Conservation (phyloP, 1,140 invertebrate genomes). For the Caenorhabditis briggsae region DNA sequence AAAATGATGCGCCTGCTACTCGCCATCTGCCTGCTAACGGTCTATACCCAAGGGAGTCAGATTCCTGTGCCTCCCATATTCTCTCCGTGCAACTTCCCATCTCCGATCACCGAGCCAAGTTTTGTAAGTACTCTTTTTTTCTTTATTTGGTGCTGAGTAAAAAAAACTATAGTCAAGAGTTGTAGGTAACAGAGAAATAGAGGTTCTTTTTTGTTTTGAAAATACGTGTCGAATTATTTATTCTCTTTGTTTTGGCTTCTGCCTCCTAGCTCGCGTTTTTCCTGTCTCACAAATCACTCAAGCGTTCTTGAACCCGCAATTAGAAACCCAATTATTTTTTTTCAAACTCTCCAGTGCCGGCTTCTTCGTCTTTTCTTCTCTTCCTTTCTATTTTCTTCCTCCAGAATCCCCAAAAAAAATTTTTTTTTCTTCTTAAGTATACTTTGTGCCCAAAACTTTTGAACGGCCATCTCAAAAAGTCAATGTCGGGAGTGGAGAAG, state of each 20-base stretch:
- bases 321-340: conserved; percentile 49
- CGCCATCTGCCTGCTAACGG: conserved; percentile 22
- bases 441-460: conserved; percentile 11
- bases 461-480: conserved; percentile 38
- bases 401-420: background rate
- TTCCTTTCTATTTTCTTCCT: no score
- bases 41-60: conserved; percentile 49
- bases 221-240: background rate
- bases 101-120: conserved; percentile 47
- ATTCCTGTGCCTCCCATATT: conserved; percentile 56
- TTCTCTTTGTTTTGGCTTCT: conserved; percentile 20
- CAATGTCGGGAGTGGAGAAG: background rate
- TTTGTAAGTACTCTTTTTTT: conserved; percentile 30
- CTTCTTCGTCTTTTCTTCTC: background rate
- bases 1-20: conserved; percentile 32
- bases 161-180: no score
- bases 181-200: background rate
- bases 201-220: background rate
- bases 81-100: conserved; percentile 47
- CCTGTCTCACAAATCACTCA: conserved; percentile 54
- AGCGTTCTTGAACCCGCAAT: conserved; percentile 45
- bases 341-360: no score
- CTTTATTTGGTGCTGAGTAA: background rate
- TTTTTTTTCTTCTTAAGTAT: background rate
- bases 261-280: background rate